Evolutionary conservation across 2,113 vertebrate genomes (phyloP), one percentile per base, ranked within the genome.

Genomic region (Zeus faber): DNA sequence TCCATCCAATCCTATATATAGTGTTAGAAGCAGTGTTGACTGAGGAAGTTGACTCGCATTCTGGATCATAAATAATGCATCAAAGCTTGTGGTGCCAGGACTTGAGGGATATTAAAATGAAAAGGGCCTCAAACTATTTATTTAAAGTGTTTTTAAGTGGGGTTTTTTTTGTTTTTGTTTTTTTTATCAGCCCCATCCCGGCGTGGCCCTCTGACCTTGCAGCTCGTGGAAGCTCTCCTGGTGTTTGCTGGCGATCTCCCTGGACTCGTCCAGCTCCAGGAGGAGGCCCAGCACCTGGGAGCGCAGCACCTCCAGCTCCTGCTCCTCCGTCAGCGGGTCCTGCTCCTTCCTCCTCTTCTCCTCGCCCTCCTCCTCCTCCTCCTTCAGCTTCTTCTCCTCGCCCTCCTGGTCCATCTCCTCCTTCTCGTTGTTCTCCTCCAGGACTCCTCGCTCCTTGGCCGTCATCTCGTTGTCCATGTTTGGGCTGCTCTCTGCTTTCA

Each of bases 201-300:
- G 2, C 14, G n/a, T 18, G 17, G 4, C 4, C 10, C 17, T 22
- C 18, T 89, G 68, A 96, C 94, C 92, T 76, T 94, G 94, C 46
- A 95, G 76, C 80, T 95, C 93, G 10, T 90, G 60, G 16, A 92
- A 91, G 63, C 87, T 91, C 6, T 93, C 93, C 67, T 94, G 89
- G 9, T 95, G 92, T 67, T 92, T 91, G 66, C 88, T 87, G 2
- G 91, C 91, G 6, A 85, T 84, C 48, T 92, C 91, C 25, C 90
- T 83, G 3, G 91, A 87, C 45, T 93, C 91, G 3, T 93, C 92
- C 76, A 96, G 84, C 73, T 95, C 92, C 6, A 93, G 85, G 58
- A 93, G 86, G 61, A 96, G 88, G 61, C 92, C 91, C 8, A 94
- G 76, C 39, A 94, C 87, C 85, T 94, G 93, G 3, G 85, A 86